Base-by-base conservation (phyloP, 1,140 invertebrate genomes). In the Plutomurus gul region DNA sequence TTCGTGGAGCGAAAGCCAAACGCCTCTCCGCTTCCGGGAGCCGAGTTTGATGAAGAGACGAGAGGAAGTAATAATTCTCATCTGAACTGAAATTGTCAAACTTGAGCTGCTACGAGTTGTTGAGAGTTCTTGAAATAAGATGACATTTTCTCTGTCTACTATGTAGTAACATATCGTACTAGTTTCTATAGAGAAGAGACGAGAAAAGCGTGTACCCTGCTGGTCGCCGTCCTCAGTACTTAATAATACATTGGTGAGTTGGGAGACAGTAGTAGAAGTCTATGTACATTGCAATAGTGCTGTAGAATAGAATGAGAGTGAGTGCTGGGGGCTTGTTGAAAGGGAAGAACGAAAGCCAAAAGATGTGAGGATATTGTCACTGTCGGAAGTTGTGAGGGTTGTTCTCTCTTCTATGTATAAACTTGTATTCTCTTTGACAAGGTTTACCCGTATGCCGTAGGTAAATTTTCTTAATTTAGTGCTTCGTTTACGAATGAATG, bases 401-500 rank as follows among this genome's bases (percentile, higher is more conserved):
- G 25, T 65, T 30, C 36, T 30, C 36, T 65, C 47, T 51, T 51
- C 47, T 22, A n/a, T n/a, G n/a, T n/a, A n/a, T n/a, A n/a, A n/a
- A n/a, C n/a, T n/a, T n/a, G 47, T 36, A 2, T 33, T n/a, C 18
- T 25, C 27, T 33, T 25, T 65, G 25, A 65, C 56, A 65, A 65
- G 27, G 16, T 27, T 33, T 65, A n/a, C 27, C 27, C 27, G n/a
- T 65, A n/a, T 16, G 25, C 56, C 27, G 25, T 65, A 36, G 56
- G 56, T 65, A 65, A 65, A 65, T 65, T 65, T 65, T 65, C 56
- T 65, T 65, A 65, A 65, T 65, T 65, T 65, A 65, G 56, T 65
- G 16, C 56, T 36, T 65, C 27, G 56, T n/a, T 33, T 65, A 65
- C 10, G n/a, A 33, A 65, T n/a, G 25, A 65, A 65, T 30, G 27